phyloP scores from a whole-genome alignment of 2,797 vertebrate species.

The Cuniculus paca region DNA sequence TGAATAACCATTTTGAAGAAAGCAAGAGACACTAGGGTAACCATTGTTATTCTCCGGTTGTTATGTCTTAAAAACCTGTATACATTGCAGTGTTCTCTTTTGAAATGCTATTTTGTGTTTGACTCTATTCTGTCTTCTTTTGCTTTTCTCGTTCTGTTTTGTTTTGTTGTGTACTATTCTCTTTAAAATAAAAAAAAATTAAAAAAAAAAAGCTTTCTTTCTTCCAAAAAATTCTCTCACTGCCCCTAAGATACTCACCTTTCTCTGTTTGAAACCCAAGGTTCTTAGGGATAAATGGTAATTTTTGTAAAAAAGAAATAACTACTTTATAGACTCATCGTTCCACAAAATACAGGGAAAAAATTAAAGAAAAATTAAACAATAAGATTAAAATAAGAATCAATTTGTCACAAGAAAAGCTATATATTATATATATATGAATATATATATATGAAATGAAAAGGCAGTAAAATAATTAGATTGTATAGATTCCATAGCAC shows the following conservation, averaged over 20 bases:
- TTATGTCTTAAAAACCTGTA: too few relatives aligned
- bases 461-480: not conserved
- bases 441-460: conserved; percentile 9
- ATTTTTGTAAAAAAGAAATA: not conserved
- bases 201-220: not conserved
- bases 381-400: conserved; percentile 18
- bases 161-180: too few relatives aligned
- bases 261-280: not conserved
- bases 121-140: too few relatives aligned
- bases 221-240: not conserved
- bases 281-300: not conserved
- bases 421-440: not conserved
- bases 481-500: not conserved
- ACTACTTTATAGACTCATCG: conserved; percentile 27
- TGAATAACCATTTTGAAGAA: too few relatives aligned
- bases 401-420: not conserved
- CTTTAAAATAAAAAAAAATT: too few relatives aligned
- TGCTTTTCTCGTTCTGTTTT: too few relatives aligned
- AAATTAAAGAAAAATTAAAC: not conserved
- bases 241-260: not conserved
- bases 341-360: conserved; percentile 51
- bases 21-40: too few relatives aligned
- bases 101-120: too few relatives aligned
- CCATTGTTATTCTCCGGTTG: too few relatives aligned
- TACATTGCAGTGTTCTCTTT: too few relatives aligned